These are phyloP conservation scores for Hapalemur alaotrensis DNA, from an alignment of 2,797 vertebrate genomes.

Conservation along the genomic window DNA sequence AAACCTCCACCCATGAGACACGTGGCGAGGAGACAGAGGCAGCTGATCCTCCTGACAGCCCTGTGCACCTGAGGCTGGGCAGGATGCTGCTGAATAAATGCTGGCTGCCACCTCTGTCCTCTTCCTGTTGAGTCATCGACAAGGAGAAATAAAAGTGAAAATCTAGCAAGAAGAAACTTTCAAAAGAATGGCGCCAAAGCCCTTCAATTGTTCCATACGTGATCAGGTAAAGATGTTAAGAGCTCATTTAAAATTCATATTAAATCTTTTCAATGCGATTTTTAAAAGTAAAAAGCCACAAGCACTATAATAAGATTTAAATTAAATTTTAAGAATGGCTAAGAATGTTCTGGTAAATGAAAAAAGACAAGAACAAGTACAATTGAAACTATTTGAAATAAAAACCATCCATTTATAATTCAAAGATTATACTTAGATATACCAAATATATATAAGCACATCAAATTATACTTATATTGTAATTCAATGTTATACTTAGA, in stretches of 20 bases:
- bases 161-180: not conserved
- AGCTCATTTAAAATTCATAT: not conserved
- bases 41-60: too few relatives aligned
- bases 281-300: not conserved
- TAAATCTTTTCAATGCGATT: not conserved
- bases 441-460: not conserved
- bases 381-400: not conserved
- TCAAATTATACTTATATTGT: not conserved
- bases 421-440: not conserved
- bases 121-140: not conserved
- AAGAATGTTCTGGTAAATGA: not conserved
- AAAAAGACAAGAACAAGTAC: not conserved
- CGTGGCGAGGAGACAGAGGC: not conserved
- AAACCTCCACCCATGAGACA: not conserved
- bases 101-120: too few relatives aligned
- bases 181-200: not conserved
- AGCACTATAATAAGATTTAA: not conserved
- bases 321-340: not conserved
- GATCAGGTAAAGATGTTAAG: not conserved
- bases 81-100: not conserved
- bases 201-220: not conserved
- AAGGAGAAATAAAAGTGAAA: not conserved
- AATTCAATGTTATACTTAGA: not conserved
- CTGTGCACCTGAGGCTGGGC: not conserved
- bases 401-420: not conserved